Conservation (phyloP, 1,140 invertebrate genomes). For the Platyscapa corneri region DNA sequence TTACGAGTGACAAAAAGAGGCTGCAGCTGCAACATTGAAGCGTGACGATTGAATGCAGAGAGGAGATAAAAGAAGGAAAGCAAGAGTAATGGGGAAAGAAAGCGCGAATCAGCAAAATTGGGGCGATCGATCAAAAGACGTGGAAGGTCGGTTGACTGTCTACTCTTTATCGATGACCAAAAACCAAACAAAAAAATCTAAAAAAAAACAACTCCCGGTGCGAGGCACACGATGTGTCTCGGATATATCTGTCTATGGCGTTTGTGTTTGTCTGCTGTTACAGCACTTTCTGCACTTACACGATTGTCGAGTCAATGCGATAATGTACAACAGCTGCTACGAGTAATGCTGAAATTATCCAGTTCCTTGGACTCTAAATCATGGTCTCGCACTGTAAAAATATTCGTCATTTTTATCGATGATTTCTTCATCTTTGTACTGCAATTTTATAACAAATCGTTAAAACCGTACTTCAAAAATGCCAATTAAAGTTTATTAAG, state of each 20-base stretch:
- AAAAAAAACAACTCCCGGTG: background rate
- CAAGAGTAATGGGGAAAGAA: background rate
- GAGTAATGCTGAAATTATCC: background rate
- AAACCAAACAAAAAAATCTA: background rate
- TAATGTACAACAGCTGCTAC: background rate
- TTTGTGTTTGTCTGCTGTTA: background rate
- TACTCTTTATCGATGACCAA: background rate
- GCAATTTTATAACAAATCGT: too few relatives aligned
- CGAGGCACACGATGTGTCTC: background rate
- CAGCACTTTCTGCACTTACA: background rate
- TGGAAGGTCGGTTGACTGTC: background rate
- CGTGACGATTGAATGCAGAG: background rate
- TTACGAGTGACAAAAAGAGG: conserved; percentile 2
- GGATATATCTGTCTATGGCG: background rate
- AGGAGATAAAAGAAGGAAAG: background rate
- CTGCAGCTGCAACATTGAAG: background rate
- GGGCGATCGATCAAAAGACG: background rate
- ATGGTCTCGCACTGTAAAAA: background rate
- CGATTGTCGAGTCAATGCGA: background rate
- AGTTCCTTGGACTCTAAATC: background rate
- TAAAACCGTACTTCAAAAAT: too few relatives aligned
- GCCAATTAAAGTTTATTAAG: too few relatives aligned
- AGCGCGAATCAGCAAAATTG: background rate
- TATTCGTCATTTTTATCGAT: background rate
- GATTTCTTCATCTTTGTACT: background rate